Percentiles rank a stretch among this genome's conserved stretches.
These are phyloP conservation scores for Cinclus mexicanus DNA, from an alignment of 2,113 vertebrate species.

Conservation along the genomic window DNA sequence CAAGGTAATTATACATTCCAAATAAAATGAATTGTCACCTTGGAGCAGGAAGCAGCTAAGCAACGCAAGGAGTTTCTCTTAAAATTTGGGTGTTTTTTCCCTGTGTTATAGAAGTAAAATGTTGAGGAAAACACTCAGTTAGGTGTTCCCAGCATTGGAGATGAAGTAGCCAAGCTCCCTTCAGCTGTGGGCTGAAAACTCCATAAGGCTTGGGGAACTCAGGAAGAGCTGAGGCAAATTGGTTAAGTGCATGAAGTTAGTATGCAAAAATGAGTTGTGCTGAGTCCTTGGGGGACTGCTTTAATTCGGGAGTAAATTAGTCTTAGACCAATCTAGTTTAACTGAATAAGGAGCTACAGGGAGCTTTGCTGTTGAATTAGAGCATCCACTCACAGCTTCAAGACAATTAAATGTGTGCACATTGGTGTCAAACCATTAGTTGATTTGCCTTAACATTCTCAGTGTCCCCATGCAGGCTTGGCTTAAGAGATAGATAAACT, in stretches of 20 bases:
- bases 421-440: background rate
- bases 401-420: slow-evolving; percentile 5
- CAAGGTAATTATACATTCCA: background rate
- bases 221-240: background rate
- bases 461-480: background rate
- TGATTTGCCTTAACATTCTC: background rate
- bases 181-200: background rate
- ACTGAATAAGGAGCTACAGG: slow-evolving; percentile 38
- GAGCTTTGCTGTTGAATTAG: slow-evolving; percentile 40
- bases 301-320: slow-evolving; percentile 52
- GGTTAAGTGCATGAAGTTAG: slow-evolving; percentile 1
- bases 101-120: background rate
- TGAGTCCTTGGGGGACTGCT: background rate
- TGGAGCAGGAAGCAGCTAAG: background rate
- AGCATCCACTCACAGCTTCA: slow-evolving; percentile 23
- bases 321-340: slow-evolving; percentile 32
- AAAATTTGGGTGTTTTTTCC: background rate
- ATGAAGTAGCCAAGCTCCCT: background rate
- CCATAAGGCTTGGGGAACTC: background rate
- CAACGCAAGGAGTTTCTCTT: background rate
- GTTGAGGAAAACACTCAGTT: background rate
- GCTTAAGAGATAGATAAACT: background rate
- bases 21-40: background rate
- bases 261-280: slow-evolving; percentile 2
- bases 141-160: background rate